These are phyloP conservation scores for Cremastinae sp. DNA, from an alignment of 2,888 invertebrate species.

Conservation along the genomic window DNA sequence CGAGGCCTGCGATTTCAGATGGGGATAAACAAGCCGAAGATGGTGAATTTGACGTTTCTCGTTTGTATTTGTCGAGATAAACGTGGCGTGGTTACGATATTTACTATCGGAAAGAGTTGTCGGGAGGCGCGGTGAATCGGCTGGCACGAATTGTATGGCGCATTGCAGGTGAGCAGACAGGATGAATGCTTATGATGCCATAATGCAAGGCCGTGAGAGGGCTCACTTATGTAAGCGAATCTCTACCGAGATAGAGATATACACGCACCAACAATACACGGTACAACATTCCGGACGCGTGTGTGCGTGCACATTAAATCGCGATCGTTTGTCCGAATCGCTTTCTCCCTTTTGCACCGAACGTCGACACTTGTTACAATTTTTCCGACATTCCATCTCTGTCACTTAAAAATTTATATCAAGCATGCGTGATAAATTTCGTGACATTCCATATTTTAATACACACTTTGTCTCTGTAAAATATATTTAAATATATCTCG, in stretches of 20 bases:
- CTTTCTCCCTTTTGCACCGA: no score
- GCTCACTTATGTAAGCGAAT: conserved; percentile 72
- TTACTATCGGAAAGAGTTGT: conserved; percentile 42
- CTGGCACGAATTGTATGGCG: conserved; percentile 71
- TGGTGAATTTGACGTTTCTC: conserved; percentile 18
- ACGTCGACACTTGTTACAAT: no score
- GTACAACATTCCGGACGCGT: conserved; percentile 9
- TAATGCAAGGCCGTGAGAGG: conserved; percentile 76
- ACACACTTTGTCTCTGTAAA: no score
- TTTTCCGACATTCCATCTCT: no score
- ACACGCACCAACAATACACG: conserved; percentile 65
- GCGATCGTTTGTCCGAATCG: background rate
- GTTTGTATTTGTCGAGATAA: conserved; percentile 9
- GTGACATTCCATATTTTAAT: no score
- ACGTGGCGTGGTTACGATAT: conserved; percentile 32
- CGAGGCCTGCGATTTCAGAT: conserved; percentile 21
- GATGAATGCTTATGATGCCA: conserved; percentile 77
- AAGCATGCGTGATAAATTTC: no score
- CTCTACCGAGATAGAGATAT: conserved; percentile 69
- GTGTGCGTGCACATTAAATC: background rate
- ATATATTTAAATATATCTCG: no score
- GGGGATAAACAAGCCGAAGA: conserved; percentile 24
- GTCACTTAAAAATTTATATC: no score
- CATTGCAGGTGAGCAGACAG: conserved; percentile 78
- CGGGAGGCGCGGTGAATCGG: conserved; percentile 63